Conservation (phyloP, 2,797 vertebrate species). For the Acrocephalus scirpaceus region DNA sequence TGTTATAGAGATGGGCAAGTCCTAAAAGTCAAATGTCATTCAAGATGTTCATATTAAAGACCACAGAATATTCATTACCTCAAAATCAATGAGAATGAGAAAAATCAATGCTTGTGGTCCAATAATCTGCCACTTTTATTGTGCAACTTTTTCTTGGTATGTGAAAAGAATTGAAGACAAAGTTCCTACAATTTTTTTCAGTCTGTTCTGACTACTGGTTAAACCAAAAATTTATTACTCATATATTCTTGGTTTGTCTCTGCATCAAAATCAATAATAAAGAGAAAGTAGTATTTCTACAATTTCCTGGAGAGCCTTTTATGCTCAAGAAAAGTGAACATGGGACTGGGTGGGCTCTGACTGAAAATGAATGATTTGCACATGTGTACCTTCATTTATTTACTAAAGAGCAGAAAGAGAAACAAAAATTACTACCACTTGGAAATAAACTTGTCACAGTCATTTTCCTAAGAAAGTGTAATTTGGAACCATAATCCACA, state of each 20-base stretch:
- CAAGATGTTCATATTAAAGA: not conserved
- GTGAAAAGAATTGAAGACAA: not conserved
- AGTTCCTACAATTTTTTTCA: not conserved
- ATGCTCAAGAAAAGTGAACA: not conserved
- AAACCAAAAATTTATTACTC: not conserved
- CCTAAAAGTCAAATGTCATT: not conserved
- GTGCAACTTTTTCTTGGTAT: not conserved
- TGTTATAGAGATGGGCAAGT: not conserved
- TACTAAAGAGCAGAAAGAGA: not conserved
- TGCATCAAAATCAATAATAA: not conserved
- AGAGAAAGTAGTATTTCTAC: not conserved
- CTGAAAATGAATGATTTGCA: not conserved
- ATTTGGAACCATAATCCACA: not conserved
- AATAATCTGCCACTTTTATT: not conserved
- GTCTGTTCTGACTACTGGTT: not conserved
- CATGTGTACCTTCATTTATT: not conserved
- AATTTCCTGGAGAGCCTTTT: not conserved
- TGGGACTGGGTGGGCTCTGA: not conserved
- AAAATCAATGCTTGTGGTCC: not conserved
- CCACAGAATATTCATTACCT: not conserved
- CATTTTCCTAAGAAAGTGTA: not conserved
- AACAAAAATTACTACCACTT: not conserved
- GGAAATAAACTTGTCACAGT: slow-evolving; percentile 15
- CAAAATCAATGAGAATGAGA: not conserved
- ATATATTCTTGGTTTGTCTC: not conserved